A percentile compares a stretch with the other conserved stretches of the same genome.
Conservation (phyloP, 2,888 invertebrate genomes). For the Gisinianus flammeolus region DNA sequence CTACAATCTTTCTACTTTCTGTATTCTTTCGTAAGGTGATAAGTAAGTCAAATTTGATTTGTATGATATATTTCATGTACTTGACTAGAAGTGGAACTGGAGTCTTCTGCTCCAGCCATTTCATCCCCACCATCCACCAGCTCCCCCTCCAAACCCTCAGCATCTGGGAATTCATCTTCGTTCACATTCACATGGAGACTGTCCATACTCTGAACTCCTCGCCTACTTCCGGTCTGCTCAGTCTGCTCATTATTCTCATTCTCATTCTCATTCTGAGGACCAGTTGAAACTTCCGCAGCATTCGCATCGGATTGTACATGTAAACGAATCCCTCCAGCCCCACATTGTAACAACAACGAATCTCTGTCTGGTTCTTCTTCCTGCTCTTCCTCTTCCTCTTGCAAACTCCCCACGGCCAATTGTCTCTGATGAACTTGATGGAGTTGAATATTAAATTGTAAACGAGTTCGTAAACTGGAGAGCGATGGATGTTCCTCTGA, state of each 20-base stretch:
- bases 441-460: not conserved
- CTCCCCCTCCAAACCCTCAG: not conserved
- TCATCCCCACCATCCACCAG: not conserved
- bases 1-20: too few relatives aligned
- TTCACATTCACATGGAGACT: conserved; percentile 24
- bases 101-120: not conserved
- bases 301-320: not conserved
- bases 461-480: not conserved
- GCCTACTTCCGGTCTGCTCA: not conserved
- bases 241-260: not conserved
- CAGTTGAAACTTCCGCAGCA: not conserved
- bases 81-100: not conserved
- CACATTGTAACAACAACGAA: too few relatives aligned
- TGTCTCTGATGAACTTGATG: not conserved
- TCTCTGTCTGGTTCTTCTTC: not conserved
- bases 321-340: too few relatives aligned
- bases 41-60: too few relatives aligned
- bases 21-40: too few relatives aligned
- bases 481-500: not conserved
- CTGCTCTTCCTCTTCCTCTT: not conserved
- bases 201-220: conserved; percentile 9
- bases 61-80: too few relatives aligned
- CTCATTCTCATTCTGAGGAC: not conserved
- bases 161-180: not conserved
- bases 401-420: not conserved